These are phyloP conservation scores for Xanthorhoe spadicearia DNA, from an alignment of 2,888 invertebrate genomes.

Conservation along the genomic window DNA sequence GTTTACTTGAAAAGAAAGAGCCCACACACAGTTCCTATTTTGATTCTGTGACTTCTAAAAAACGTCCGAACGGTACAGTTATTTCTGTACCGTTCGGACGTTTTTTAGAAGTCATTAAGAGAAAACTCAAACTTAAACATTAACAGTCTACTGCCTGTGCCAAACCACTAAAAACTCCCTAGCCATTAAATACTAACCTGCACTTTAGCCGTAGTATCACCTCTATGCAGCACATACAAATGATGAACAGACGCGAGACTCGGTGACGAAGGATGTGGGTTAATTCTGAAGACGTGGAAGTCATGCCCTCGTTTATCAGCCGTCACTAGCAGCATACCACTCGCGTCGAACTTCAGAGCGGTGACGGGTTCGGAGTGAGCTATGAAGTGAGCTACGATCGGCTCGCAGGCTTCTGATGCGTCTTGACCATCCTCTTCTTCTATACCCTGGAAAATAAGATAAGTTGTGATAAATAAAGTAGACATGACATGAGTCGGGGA, in stretches of 20 bases:
- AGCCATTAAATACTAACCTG: no score
- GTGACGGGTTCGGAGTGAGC: conserved; percentile 95
- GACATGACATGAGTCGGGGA: neutral
- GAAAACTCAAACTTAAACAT: no score
- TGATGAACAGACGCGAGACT: conserved; percentile 96
- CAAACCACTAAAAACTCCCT: no score
- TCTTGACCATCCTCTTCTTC: conserved; percentile 85
- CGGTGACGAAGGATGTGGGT: conserved; percentile 95
- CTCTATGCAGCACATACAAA: conserved; percentile 96
- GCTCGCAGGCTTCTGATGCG: conserved; percentile 87
- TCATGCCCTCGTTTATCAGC: conserved; percentile 97
- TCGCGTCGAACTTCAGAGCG: conserved; percentile 95
- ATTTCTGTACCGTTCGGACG: no score
- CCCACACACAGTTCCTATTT: no score
- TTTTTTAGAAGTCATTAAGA: no score
- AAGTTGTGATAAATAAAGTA: neutral
- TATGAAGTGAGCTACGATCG: conserved; percentile 93
- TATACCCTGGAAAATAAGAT: conserved; percentile 57
- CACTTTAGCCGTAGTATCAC: conserved; percentile 98
- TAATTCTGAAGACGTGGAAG: conserved; percentile 97
- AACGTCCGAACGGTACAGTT: no score
- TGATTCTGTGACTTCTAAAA: no score
- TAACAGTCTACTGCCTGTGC: no score
- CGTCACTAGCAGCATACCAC: conserved; percentile 94
- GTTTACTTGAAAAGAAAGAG: no score